Evolutionary conservation across 2,797 vertebrate genomes (phyloP), one percentile per base, ranked within the genome.

Genomic region (Pipistrellus pygmaeus): DNA sequence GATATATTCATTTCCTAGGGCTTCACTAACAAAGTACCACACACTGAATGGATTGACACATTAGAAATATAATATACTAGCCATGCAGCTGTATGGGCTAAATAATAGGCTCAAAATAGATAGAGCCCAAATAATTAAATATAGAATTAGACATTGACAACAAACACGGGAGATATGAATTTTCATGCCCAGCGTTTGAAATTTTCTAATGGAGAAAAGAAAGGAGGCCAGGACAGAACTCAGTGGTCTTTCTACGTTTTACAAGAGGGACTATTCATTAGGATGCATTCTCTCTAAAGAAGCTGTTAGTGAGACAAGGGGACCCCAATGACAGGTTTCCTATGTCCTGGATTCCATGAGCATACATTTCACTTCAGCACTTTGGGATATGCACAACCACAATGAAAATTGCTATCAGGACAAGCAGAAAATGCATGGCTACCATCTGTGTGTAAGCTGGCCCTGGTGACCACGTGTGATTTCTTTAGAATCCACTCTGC

Each of bases 391-490:
- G 1, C 3, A 32, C 15, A 64, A 5, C 8, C 46, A 38, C 87
- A 60, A 90, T 2, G 38, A 30, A 81, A 71, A 35, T 18, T 27
- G 44, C 25, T 20, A 0, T 11, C 6, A 5, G 10, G 30, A 68
- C n/a, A 57, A 84, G n/a, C 30, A 8, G 30, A 12, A 5, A 0
- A 4, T 4, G 0, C 3, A 5, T 7, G 6, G 2, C 14, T 14
- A 35, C 41, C 25, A 8, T 41, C 44, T 41, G 13, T 15, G 17
- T 75, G n/a, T 14, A 8, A 4, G 27, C 3, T 14, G 80, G 51
- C 18, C 38, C 51, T 75, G 83, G 30, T 27, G 17, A 48, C 48
- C 75, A 35, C 0, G 8, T 51, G 30, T 14, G 77, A 69, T 69
- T 84, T 55, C 71, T 76, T 72, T 75, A 71, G 75, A 77, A 32